phyloP scores from a whole-genome alignment of 2,113 vertebrate species.

The Paralichthys olivaceus region DNA sequence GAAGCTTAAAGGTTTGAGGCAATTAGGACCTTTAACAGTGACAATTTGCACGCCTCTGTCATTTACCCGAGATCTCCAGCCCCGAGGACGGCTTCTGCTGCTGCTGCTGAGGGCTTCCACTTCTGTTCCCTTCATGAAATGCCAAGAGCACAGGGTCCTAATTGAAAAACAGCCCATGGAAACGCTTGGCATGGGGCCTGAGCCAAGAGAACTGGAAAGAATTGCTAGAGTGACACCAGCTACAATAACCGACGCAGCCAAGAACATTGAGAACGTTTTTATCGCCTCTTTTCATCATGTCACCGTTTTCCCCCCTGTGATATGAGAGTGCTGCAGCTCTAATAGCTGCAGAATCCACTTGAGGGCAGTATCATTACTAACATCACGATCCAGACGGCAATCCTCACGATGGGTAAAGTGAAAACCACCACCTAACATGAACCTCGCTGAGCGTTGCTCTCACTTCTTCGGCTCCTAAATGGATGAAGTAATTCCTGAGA shows the following conservation, averaged over 20 bases:
- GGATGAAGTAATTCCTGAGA: constrained; percentile 49
- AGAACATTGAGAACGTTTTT: constrained; percentile 46
- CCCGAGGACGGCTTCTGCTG: constrained; percentile 9
- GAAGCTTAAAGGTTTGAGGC: constrained; percentile 66
- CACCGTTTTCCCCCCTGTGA: constrained; percentile 20
- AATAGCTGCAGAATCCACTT: constrained; percentile 54
- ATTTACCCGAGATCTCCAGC: constrained; percentile 31
- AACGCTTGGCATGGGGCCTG: constrained; percentile 46
- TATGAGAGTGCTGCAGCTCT: constrained; percentile 1
- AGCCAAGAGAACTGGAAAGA: constrained; percentile 57
- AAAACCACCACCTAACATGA: constrained; percentile 29
- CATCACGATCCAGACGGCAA: constrained; percentile 6
- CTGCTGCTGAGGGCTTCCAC: constrained; percentile 43
- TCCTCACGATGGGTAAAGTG: constrained; percentile 35
- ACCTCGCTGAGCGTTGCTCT: constrained; percentile 20
- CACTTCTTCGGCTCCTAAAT: constrained; percentile 25
- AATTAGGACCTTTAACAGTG: constrained; percentile 69
- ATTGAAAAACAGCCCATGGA: constrained; percentile 63
- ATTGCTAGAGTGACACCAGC: constrained; percentile 62
- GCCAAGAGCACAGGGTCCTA: constrained; percentile 57
- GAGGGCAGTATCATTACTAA: constrained; percentile 67
- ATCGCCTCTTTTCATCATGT: constrained; percentile 57
- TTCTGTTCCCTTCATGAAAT: constrained; percentile 52
- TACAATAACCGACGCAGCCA: constrained; percentile 61
- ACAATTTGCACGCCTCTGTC: constrained; percentile 74